Evolutionary conservation across 2,113 vertebrate species (phyloP).

Genomic region (Pygoscelis adeliae): DNA sequence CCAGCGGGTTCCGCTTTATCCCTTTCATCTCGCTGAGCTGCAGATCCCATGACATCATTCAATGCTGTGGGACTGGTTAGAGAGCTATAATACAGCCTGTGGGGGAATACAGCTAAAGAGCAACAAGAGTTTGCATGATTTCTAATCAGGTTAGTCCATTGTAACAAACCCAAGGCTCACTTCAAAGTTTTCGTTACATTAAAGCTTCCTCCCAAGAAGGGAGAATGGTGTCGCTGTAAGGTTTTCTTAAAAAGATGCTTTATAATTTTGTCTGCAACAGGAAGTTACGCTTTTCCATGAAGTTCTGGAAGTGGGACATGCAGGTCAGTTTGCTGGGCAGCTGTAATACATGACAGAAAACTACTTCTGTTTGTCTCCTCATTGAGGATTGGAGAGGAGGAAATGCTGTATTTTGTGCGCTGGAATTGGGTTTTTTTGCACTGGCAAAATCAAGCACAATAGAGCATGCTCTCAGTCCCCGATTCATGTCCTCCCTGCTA

Average conservation of each 20-base stretch:
- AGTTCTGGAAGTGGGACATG: background rate
- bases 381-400: background rate
- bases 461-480: background rate
- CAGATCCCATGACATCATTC: conserved; percentile 86
- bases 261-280: background rate
- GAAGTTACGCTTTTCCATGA: conserved; percentile 1
- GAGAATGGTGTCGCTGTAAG: background rate
- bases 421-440: background rate
- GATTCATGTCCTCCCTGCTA: background rate
- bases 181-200: conserved; percentile 32
- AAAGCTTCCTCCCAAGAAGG: conserved; percentile 1
- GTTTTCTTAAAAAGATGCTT: background rate
- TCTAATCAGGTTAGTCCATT: conserved; percentile 55
- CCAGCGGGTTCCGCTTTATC: conserved; percentile 81
- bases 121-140: conserved; percentile 68
- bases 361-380: background rate
- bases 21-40: conserved; percentile 83
- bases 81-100: conserved; percentile 74
- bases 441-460: background rate
- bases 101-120: conserved; percentile 69
- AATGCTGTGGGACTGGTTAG: conserved; percentile 77
- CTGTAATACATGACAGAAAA: background rate
- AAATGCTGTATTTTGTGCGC: background rate
- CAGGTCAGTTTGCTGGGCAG: background rate
- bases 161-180: conserved; percentile 35